Evolutionary conservation across 2,113 vertebrate species (phyloP), one percentile per base, ranked within the genome.

Genomic region (Istiophorus platypterus): DNA sequence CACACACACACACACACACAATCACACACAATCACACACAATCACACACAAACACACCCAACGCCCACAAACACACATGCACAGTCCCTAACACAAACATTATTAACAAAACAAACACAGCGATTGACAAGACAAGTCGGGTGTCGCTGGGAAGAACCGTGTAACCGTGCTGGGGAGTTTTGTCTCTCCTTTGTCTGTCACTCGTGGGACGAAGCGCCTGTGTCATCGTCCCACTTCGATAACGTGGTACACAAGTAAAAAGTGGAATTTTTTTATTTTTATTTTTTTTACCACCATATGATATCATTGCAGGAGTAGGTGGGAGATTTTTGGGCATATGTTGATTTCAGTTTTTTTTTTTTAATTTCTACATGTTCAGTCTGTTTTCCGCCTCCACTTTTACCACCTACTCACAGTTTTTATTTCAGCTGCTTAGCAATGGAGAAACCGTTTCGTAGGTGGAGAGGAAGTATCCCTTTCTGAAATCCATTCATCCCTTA

Each of bases 91-190:
- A 87, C 90, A 85, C 89, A 91, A 91, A 91, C 93, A 76, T 76
- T 72, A 87, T 82, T 83, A 90, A 89, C 86, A 80, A 86, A 89
- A 76, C 81, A 85, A 92, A 93, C 89, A 88, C 65, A 15, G 47
- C 62, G 69, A 75, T 24, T 90, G 77, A 88, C 82, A 52, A 31
- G 59, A 78, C 58, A 34, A 59, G 82, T 68, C 14, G 15, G 59
- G 84, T 39, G 80, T 78, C 82, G 15, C 49, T 54, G 82, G 52
- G 52, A 79, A 78, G 78, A 83, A 73, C 56, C 65, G 37, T 63
- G 24, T 49, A 13, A 57, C n/a, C 20, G 5, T 56, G 31, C 0
- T 27, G 27, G 12, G 34, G 45, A 56, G 57, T 27, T 56, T 64
- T 42, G 57, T 27, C 51, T 64, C 37, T 22, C 17, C 9, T 42